These are phyloP conservation scores for Lampris megalopsis DNA, from an alignment of 2,113 vertebrate species.

Conservation along the genomic window DNA sequence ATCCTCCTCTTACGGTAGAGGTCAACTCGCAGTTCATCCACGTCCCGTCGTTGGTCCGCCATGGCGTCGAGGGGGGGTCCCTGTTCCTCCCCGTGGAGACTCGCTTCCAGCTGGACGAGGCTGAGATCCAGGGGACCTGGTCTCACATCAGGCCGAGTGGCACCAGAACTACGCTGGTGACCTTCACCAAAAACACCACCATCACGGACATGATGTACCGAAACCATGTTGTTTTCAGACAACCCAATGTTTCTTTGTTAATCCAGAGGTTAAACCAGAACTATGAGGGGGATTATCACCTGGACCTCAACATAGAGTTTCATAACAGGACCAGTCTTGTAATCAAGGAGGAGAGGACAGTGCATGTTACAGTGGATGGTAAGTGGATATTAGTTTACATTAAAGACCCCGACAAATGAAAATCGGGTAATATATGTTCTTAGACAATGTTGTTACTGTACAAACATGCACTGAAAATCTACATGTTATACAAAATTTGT, in stretches of 20 bases:
- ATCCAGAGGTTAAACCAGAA: constrained; percentile 63
- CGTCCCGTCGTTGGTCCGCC: constrained; percentile 53
- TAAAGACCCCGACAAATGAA: not conserved
- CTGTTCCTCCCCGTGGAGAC: constrained; percentile 72
- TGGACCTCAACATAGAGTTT: constrained; percentile 75
- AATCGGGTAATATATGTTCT: too few relatives aligned
- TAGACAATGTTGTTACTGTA: too few relatives aligned
- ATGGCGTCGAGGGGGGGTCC: constrained; percentile 66
- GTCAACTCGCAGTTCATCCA: constrained; percentile 52
- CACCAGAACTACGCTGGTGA: constrained; percentile 65
- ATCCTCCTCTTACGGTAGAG: constrained; percentile 42
- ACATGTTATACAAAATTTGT: too few relatives aligned
- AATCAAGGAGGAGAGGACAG: constrained; percentile 59
- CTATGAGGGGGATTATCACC: constrained; percentile 77
- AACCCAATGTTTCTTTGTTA: constrained; percentile 71
- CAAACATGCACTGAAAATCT: too few relatives aligned
- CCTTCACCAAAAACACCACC: constrained; percentile 58
- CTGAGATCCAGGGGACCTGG: constrained; percentile 80
- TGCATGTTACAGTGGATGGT: constrained; percentile 81
- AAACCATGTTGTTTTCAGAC: constrained; percentile 56
- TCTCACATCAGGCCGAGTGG: constrained; percentile 55
- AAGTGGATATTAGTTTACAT: constrained; percentile 40
- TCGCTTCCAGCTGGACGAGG: constrained; percentile 56
- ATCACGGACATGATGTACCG: constrained; percentile 69
- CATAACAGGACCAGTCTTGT: constrained; percentile 45